phyloP scores from a whole-genome alignment of 2,113 vertebrate genomes.

The Osmerus mordax region DNA sequence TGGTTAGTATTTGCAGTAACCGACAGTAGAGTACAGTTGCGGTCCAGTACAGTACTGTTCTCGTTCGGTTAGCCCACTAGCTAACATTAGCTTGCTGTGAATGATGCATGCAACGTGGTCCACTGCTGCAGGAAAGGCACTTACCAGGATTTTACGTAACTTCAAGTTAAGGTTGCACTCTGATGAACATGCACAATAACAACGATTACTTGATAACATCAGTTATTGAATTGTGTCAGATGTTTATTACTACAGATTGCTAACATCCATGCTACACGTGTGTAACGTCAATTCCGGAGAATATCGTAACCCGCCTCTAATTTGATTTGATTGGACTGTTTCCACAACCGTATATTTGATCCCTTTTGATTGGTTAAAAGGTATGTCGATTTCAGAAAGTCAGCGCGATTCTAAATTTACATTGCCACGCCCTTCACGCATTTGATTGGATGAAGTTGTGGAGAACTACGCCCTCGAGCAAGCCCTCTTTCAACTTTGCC shows the following conservation, averaged over 20 bases:
- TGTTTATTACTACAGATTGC: background rate
- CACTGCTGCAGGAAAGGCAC: background rate
- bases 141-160: background rate
- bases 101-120: background rate
- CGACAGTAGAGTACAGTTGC: background rate
- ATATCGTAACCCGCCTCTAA: constrained; percentile 1
- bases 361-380: background rate
- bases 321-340: background rate
- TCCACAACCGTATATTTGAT: background rate
- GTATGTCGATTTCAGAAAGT: constrained; percentile 5
- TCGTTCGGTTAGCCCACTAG: background rate
- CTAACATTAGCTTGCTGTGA: background rate
- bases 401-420: background rate
- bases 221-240: background rate
- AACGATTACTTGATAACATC: background rate
- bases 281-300: constrained; percentile 57
- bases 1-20: background rate
- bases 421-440: background rate
- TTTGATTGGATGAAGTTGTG: constrained; percentile 51
- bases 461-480: constrained; percentile 38
- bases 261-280: constrained; percentile 30
- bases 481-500: constrained; percentile 42
- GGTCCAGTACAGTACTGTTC: too few relatives aligned
- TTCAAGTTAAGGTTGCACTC: background rate
- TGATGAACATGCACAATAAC: background rate